Evolutionary conservation across 2,888 invertebrate species (phyloP), one percentile per base, ranked within the genome.

Genomic region (Athalia circularis): DNA sequence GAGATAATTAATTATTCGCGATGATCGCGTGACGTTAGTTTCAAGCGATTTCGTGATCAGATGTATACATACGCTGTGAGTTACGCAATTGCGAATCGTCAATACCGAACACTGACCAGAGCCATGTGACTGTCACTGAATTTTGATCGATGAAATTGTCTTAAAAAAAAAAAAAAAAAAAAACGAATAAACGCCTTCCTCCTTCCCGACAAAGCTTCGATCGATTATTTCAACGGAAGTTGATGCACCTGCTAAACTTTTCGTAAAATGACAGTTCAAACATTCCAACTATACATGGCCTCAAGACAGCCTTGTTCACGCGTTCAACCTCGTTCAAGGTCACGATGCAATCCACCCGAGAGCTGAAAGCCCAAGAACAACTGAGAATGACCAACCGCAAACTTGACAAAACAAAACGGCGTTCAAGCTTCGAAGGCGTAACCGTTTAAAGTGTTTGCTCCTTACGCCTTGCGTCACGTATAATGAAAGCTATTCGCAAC

Each of bases 291-390:
- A 57, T 29, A 29, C 29, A 29, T 45, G 13, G 72, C 72, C 57
- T 72, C 72, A 72, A 72, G 59, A 72, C 72, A 72, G 59, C 72
- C 72, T 72, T 57, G 72, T 72, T 72, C 72, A 45, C 72, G 72
- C 13, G 72, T 11, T 72, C 59, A 72, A 72, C 72, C 72, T 72
- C 59, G 45, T 72, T 52, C 72, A 72, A 72, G 72, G 72, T 59
- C 29, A 72, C 70, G 54, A 3, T 6, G 5, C 54, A 4, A 54
- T 5, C 9, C 7, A 54, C 50, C 47, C 15, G 6, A 57, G 6
- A 57, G 6, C 57, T 54, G 3, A 54, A 15, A 70, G 54, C 54
- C 57, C 70, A 11, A 70, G 70, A 70, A 70, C 70, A 29, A 13
- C 54, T 13, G 47, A 57, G 15, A 72, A 9, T 72, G 72, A 57